Percentiles rank a stretch among this genome's conserved stretches.
phyloP scores from a whole-genome alignment of 2,797 vertebrate genomes.

The Natrix natrix region DNA sequence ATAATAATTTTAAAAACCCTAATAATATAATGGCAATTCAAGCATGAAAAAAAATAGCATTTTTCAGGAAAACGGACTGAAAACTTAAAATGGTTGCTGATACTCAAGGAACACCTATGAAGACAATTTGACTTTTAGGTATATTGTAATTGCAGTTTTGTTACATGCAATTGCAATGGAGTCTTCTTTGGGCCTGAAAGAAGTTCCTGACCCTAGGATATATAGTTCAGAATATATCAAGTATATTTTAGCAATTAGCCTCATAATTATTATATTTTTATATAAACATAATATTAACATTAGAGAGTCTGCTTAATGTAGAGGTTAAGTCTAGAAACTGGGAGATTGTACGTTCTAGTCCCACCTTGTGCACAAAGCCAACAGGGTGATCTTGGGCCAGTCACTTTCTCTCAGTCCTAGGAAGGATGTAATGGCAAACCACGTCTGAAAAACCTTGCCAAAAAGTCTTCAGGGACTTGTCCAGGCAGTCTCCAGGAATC shows the following conservation, averaged over 20 bases:
- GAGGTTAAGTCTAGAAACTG: not conserved
- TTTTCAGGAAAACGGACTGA: not conserved
- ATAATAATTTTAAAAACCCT: not conserved
- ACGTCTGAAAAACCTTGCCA: not conserved
- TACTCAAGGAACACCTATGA: not conserved
- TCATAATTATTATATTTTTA: not conserved
- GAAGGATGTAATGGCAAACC: not conserved
- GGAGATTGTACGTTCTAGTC: not conserved
- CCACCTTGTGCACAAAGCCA: not conserved
- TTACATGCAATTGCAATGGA: not conserved
- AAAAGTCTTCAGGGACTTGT: not conserved
- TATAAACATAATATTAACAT: not conserved
- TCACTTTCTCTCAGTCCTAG: not conserved
- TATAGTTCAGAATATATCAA: not conserved
- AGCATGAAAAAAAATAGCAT: not conserved
- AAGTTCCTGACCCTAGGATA: not conserved
- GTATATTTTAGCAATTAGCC: not conserved
- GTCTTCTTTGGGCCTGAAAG: not conserved
- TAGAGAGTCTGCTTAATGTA: not conserved
- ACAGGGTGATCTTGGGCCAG: not conserved
- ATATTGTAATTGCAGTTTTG: not conserved
- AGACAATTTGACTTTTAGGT: not conserved
- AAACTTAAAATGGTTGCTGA: not conserved
- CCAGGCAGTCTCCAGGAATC: not conserved
- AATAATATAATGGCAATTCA: not conserved